Conservation (phyloP, 2,888 invertebrate species). For the Pegoplata infirma region DNA sequence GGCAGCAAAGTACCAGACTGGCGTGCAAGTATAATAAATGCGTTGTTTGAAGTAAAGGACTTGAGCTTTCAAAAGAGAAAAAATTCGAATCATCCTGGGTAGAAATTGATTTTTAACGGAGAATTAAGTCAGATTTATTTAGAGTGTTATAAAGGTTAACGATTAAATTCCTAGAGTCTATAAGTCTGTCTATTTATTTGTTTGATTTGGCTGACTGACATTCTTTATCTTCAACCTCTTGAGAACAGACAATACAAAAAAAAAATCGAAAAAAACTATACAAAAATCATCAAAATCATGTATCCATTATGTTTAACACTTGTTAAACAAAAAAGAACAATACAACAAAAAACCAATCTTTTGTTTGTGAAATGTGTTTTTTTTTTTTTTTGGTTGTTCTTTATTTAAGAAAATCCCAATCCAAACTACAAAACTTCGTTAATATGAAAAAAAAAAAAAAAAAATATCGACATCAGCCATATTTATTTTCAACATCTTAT, state of each 20-base stretch:
- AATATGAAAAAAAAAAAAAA: too few species aligned
- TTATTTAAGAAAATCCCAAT: constrained; percentile 35
- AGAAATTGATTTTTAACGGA: too few species aligned
- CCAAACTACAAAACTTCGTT: constrained; percentile 4
- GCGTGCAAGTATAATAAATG: too few species aligned
- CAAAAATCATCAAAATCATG: constrained; percentile 45
- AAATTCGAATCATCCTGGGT: too few species aligned
- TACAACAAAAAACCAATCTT: constrained; percentile 33
- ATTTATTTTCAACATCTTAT: constrained; percentile 1
- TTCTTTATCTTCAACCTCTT: background rate
- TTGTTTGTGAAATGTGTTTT: too few species aligned
- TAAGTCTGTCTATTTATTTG: background rate
- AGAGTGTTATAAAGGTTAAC: too few species aligned
- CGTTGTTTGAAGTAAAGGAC: too few species aligned
- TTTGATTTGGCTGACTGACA: constrained; percentile 14
- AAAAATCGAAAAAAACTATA: background rate
- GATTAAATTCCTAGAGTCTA: background rate
- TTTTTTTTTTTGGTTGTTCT: too few species aligned
- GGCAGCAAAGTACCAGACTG: too few species aligned
- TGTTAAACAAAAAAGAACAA: constrained; percentile 45
- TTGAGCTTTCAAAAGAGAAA: too few species aligned
- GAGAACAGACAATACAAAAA: constrained; percentile 1
- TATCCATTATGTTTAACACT: constrained; percentile 57
- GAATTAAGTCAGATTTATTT: too few species aligned
- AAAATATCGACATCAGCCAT: constrained; percentile 11